These are phyloP conservation scores for Archegozetes longisetosus DNA, from an alignment of 1,140 invertebrate genomes.

Conservation along the genomic window DNA sequence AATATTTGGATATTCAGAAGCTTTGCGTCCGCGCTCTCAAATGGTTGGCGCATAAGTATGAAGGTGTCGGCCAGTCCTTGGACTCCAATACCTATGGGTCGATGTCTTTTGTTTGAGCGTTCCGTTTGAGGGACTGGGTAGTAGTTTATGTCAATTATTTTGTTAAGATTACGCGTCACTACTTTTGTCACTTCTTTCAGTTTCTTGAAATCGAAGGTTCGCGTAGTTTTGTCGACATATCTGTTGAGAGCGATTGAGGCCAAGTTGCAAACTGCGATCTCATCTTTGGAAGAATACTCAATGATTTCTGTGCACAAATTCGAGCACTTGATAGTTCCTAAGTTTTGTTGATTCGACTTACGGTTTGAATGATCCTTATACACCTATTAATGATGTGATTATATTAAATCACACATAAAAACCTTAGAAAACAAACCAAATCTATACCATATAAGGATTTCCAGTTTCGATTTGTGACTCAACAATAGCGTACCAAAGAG, in stretches of 20 bases:
- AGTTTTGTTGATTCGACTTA: constrained; percentile 95
- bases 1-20: constrained; percentile 90
- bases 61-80: constrained; percentile 95
- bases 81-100: constrained; percentile 92
- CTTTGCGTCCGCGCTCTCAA: constrained; percentile 57
- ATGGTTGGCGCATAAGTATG: constrained; percentile 82
- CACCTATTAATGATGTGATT: not conserved
- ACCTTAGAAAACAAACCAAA: not conserved
- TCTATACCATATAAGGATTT: constrained; percentile 76
- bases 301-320: constrained; percentile 97
- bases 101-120: constrained; percentile 73
- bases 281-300: constrained; percentile 49
- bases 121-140: constrained; percentile 78
- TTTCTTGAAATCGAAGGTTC: constrained; percentile 72
- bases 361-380: constrained; percentile 95
- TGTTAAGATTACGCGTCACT: constrained; percentile 83
- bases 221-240: constrained; percentile 57
- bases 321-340: constrained; percentile 96
- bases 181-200: constrained; percentile 75
- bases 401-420: not conserved
- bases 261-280: constrained; percentile 91
- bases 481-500: constrained; percentile 85
- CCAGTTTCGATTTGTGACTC: constrained; percentile 96
- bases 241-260: constrained; percentile 95
- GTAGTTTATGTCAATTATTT: constrained; percentile 92